A percentile compares a stretch with the other conserved stretches of the same genome.
These are phyloP conservation scores for Vulpes ferrilata DNA, from an alignment of 2,113 vertebrate species.

Conservation along the genomic window DNA sequence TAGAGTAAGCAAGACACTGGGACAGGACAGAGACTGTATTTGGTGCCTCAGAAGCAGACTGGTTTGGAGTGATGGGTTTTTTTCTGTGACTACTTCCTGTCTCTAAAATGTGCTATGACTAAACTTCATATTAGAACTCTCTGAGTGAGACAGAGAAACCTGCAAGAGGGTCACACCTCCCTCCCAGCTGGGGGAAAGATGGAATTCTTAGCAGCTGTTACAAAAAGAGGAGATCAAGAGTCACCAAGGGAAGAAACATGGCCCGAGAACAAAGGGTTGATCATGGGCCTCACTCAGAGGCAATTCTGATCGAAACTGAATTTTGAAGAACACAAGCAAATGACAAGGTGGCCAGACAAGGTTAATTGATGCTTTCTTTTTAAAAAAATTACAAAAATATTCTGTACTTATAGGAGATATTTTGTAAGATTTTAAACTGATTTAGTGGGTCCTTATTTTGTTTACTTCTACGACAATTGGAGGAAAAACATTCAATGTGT, in stretches of 20 bases:
- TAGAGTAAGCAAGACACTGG: not conserved
- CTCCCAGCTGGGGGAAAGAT: not conserved
- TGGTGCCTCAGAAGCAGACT: constrained; percentile 27
- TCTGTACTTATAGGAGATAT: not conserved
- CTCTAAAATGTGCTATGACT: constrained; percentile 42
- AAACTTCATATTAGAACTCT: constrained; percentile 53
- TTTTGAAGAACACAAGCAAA: not conserved
- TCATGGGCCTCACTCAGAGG: not conserved
- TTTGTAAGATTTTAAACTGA: constrained; percentile 24
- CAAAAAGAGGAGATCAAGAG: constrained; percentile 38
- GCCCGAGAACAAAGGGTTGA: not conserved
- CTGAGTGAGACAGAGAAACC: constrained; percentile 10
- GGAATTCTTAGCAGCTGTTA: constrained; percentile 58
- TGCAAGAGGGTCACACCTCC: not conserved
- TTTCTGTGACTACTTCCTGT: not conserved
- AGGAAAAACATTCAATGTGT: not conserved
- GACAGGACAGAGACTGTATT: not conserved
- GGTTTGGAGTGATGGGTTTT: not conserved
- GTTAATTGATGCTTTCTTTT: constrained; percentile 20
- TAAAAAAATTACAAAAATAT: not conserved
- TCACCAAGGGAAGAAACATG: not conserved
- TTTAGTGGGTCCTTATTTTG: not conserved
- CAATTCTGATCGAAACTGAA: not conserved
- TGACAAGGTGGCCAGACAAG: not conserved
- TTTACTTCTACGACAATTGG: not conserved